These are phyloP conservation scores for Regulus satrapa DNA, from an alignment of 2,113 vertebrate genomes.

Conservation along the genomic window DNA sequence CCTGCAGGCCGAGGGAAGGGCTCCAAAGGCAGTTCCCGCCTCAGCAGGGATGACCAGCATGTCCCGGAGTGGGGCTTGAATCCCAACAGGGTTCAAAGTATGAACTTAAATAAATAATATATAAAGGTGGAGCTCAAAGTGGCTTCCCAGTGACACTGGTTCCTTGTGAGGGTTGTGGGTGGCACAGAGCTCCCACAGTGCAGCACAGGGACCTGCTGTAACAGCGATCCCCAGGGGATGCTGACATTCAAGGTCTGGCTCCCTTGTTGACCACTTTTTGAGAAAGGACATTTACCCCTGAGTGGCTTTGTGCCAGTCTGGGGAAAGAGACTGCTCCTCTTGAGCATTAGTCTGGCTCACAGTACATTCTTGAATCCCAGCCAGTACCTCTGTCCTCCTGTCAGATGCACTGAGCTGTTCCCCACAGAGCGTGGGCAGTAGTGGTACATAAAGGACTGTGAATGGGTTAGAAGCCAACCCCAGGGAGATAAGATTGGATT, in stretches of 20 bases:
- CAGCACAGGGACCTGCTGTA: not conserved
- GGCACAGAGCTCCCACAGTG: not conserved
- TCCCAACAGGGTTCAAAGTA: fast-evolving
- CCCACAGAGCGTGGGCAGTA: fast-evolving
- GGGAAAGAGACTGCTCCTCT: not conserved
- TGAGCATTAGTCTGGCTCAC: not conserved
- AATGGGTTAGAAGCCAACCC: not conserved
- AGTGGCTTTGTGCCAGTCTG: not conserved
- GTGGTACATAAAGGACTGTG: not conserved
- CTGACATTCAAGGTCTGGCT: not conserved
- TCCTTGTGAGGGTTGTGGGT: too few relatives aligned
- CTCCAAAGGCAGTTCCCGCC: not conserved
- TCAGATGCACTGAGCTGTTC: not conserved
- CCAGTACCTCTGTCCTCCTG: not conserved
- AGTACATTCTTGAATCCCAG: not conserved
- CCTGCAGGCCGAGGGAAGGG: fast-evolving
- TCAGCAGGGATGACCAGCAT: not conserved
- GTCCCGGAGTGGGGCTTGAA: fast-evolving
- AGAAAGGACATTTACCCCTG: not conserved
- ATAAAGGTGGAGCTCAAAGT: not conserved
- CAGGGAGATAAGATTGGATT: not conserved
- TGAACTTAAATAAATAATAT: too few relatives aligned
- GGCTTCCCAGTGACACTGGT: not conserved
- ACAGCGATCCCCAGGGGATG: fast-evolving
- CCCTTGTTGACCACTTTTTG: not conserved